A percentile compares a stretch with the other conserved stretches of the same genome.
Conservation (phyloP, 1,140 invertebrate species). For the Coboldia fuscipes region DNA sequence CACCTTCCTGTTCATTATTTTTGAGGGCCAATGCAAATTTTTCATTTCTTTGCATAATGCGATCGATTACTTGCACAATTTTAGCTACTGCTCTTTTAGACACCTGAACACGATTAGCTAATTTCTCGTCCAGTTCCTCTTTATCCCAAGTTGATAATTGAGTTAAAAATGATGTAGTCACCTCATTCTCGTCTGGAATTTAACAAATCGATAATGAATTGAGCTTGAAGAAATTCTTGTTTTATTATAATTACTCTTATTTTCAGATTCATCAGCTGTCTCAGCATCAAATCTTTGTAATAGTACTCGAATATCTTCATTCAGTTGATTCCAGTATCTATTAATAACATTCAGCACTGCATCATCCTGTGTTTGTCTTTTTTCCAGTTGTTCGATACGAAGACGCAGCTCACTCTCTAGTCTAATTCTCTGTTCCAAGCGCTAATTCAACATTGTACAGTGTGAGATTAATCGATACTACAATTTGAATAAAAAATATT, state of each 20-base stretch:
- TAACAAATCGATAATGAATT: conserved; percentile 3
- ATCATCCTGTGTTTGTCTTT: conserved; percentile 92
- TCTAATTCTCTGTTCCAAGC: conserved; percentile 74
- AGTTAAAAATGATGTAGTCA: conserved; percentile 87
- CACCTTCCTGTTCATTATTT: conserved; percentile 42
- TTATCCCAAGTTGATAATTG: conserved; percentile 97
- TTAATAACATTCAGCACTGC: conserved; percentile 95
- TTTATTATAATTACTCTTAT: conserved; percentile 44
- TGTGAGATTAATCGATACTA: background rate
- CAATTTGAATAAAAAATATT: background rate
- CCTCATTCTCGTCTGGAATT: conserved; percentile 79
- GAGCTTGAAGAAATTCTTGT: background rate
- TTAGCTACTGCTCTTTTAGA: conserved; percentile 87
- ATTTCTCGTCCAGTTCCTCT: conserved; percentile 86
- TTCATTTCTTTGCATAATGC: conserved; percentile 79
- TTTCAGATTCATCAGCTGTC: conserved; percentile 89
- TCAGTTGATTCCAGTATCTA: conserved; percentile 92
- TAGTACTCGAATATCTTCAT: conserved; percentile 89
- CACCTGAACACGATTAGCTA: conserved; percentile 83
- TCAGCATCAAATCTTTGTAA: conserved; percentile 93
- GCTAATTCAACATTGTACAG: conserved; percentile 24
- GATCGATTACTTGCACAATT: conserved; percentile 88
- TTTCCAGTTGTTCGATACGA: conserved; percentile 90
- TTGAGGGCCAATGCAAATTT: conserved; percentile 76
- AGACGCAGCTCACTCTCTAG: conserved; percentile 75